Evolutionary conservation across 2,797 vertebrate genomes (phyloP).

Genomic region (Salarias fasciatus): DNA sequence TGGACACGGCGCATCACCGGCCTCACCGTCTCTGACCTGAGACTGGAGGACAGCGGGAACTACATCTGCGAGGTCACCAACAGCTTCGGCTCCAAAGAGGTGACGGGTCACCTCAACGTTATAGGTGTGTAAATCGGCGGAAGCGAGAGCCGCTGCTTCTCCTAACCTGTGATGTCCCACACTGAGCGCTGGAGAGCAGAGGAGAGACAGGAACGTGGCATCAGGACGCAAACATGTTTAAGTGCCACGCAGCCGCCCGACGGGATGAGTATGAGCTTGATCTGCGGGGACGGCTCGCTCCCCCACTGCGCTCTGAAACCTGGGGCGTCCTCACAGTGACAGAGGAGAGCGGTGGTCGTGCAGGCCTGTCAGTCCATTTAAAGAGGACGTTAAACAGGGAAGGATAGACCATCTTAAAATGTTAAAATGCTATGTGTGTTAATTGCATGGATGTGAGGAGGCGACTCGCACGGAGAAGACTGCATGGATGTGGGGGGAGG

Average conservation of each 20-base stretch:
- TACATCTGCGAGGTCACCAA: conserved; percentile 99
- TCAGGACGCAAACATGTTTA: too few species aligned
- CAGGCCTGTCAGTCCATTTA: conserved; percentile 20
- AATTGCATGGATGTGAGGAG: conserved; percentile 18
- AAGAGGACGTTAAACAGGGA: conserved; percentile 1
- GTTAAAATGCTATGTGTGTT: conserved; percentile 3
- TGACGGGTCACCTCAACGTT: conserved; percentile 92
- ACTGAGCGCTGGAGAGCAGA: conserved; percentile 12
- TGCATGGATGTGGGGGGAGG: conserved; percentile 22
- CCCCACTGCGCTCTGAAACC: conserved; percentile 38
- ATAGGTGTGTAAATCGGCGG: conserved; percentile 84
- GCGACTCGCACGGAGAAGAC: conserved; percentile 13
- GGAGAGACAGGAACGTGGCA: neutral
- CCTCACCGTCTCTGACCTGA: conserved; percentile 91
- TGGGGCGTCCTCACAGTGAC: conserved; percentile 25
- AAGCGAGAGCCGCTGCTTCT: neutral
- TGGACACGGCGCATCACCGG: conserved; percentile 93
- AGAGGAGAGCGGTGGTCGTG: conserved; percentile 28
- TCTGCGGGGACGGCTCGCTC: conserved; percentile 44
- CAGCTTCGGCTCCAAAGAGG: conserved; percentile 96
- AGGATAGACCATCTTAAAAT: conserved; percentile 13
- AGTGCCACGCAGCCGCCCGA: conserved; percentile 15
- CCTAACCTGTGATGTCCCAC: neutral
- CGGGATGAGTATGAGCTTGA: conserved; percentile 42
- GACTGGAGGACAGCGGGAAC: conserved; percentile 94